Evolutionary conservation across 2,113 vertebrate genomes (phyloP), one percentile per base, ranked within the genome.

Genomic region (Eudyptes chrysolophus): DNA sequence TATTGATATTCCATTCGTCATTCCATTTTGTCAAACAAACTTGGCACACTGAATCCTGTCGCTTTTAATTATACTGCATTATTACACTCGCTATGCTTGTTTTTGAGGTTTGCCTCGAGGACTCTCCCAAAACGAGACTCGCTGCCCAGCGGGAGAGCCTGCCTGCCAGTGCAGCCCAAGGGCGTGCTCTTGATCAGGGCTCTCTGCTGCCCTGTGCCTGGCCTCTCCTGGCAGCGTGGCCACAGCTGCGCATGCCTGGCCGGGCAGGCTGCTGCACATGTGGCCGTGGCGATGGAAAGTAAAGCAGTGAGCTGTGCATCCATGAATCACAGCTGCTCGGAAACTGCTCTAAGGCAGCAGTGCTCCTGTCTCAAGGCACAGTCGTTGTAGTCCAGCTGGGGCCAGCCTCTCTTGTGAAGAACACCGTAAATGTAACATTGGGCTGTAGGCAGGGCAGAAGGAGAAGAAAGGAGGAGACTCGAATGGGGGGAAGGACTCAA

Each of bases 341-440:
- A 29, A 55, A 16, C 49, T 36, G 48, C 57, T 64, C 36, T 19
- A 6, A 16, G 29, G 36, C 5, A 2, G 13, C 49, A 2, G 55
- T 17, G 65, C n/a, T 79, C 40, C 69, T 49, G 3, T 16, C 48
- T 32, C 54, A 22, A 32, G 38, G 11, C 9, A 6, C 22, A 13
- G 26, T 5, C 38, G 11, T 18, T 44, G 8, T 16, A 10, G 24
- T 13, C 22, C 30, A 38, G 60, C 48, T 30, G 42, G 42, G 49
- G 34, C 38, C 49, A 25, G 83, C 54, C 26, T 72, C 16, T 10
- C 27, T 12, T 5, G 8, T 58, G 58, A 30, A 11, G 46, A 27
- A 1, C 65, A 19, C 29, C 0, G 0, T 16, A 3, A 81, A 21
- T 1, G 7, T 12, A 14, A 12, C 10, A 0, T 10, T 12, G 18